Evolutionary conservation across 2,797 vertebrate genomes (phyloP), one percentile per base, ranked within the genome.

Genomic region (Betta splendens): DNA sequence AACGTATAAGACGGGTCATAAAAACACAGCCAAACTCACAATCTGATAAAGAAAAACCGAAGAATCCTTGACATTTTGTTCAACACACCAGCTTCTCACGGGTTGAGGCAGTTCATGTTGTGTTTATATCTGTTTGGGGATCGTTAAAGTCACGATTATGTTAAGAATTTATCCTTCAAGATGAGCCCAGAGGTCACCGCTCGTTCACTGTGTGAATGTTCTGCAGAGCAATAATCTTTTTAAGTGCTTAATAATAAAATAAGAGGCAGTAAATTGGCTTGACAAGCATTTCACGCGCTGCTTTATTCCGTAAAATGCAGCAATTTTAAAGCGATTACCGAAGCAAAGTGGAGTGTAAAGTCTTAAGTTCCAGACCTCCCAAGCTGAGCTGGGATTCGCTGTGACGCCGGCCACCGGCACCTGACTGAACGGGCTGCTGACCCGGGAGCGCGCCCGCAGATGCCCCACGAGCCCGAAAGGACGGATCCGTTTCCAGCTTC

Each of bases 401-500:
- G 15, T 9, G 15, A 3, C 9, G 43, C 21, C 39, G 29, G 31
- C 32, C 12, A 8, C 28, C 11, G 5, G 23, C 11, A 6, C n/a
- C 12, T 36, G 29, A n/a, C 35, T 20, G 45, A 36, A 31, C 22
- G 59, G 21, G 23, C 16, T 20, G n/a, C 31, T 40, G 63, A 69
- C 52, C 70, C 36, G 25, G 26, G 43, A 44, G 33, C 42, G 46
- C 55, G 16, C 52, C 40, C 48, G 35, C 58, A 25, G 45, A 51
- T 18, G 21, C 16, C 62, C 50, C 46, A 28, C 18, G 43, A 65
- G 53, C 47, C 69, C 69, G 55, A 61, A 23, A 42, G 12, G 46
- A 54, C 39, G 26, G 64, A 52, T 70, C 63, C 8, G 28, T 50
- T 40, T 61, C 44, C 44, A 25, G 37, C 52, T 47, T 70, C 64